These are phyloP conservation scores for Acinonyx jubatus DNA, from an alignment of 2,113 vertebrate species.

Conservation along the genomic window DNA sequence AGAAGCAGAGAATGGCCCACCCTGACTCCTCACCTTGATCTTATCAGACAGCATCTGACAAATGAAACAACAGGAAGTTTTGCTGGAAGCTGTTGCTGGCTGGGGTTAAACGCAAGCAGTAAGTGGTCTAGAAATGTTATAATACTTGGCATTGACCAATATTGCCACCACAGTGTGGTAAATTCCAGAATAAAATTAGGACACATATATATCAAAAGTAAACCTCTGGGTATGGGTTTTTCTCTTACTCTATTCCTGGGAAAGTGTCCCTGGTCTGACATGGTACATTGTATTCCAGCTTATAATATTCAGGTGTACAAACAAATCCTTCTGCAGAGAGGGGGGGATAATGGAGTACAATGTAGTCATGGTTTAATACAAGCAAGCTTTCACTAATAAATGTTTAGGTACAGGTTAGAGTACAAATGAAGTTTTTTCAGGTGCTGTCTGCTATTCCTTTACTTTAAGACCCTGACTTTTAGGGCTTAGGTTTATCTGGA, in stretches of 20 bases:
- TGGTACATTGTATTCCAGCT: neutral
- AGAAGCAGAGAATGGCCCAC: neutral
- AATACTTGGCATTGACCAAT: neutral
- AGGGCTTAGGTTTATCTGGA: neutral
- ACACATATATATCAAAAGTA: neutral
- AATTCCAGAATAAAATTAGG: neutral
- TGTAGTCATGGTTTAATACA: neutral
- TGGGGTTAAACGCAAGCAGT: neutral
- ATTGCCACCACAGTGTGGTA: neutral
- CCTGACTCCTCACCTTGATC: neutral
- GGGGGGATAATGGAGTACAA: neutral
- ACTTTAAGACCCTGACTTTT: neutral
- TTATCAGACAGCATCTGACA: neutral
- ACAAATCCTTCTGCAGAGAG: neutral
- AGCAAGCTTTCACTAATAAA: neutral
- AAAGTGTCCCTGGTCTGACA: neutral
- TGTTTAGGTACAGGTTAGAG: neutral
- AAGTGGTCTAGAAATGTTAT: neutral
- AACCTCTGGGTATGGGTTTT: neutral
- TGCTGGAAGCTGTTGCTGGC: neutral
- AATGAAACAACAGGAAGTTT: constrained; percentile 56
- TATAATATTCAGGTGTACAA: neutral
- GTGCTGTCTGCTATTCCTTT: neutral
- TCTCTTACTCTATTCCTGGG: neutral
- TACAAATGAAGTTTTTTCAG: neutral